A percentile compares a stretch with the other conserved stretches of the same genome.
phyloP scores from a whole-genome alignment of 2,888 invertebrate genomes.

The Rhogogaster chlorosoma region DNA sequence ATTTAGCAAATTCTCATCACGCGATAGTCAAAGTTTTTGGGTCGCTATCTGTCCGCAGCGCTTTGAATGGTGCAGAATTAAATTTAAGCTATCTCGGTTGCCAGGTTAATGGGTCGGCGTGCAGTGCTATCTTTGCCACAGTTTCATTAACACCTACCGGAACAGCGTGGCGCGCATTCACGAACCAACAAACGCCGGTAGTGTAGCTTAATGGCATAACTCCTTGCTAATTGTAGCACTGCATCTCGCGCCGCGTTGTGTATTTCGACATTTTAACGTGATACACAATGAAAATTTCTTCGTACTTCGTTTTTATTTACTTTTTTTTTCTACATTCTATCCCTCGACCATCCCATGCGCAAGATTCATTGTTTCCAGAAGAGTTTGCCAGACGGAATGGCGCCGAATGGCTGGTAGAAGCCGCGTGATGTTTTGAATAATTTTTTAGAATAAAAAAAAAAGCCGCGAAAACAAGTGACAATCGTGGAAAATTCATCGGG shows the following conservation, averaged over 20 bases:
- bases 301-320: background rate
- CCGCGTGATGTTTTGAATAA: background rate
- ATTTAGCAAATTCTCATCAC: constrained; percentile 47
- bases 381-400: background rate
- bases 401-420: background rate
- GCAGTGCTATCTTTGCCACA: constrained; percentile 45
- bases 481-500: constrained; percentile 27
- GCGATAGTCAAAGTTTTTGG: constrained; percentile 36
- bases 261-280: background rate
- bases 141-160: constrained; percentile 42
- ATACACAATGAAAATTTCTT: background rate
- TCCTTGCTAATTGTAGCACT: constrained; percentile 39
- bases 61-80: constrained; percentile 45
- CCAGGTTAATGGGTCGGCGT: constrained; percentile 44
- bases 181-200: constrained; percentile 36
- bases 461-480: background rate
- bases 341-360: background rate
- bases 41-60: constrained; percentile 27
- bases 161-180: constrained; percentile 15
- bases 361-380: background rate
- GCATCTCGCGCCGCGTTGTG: background rate
- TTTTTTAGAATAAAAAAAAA: background rate
- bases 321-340: background rate
- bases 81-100: constrained; percentile 47
- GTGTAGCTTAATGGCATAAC: constrained; percentile 32